These are phyloP conservation scores for Chymomyza fuscimana DNA, from an alignment of 2,888 invertebrate genomes.

Conservation along the genomic window DNA sequence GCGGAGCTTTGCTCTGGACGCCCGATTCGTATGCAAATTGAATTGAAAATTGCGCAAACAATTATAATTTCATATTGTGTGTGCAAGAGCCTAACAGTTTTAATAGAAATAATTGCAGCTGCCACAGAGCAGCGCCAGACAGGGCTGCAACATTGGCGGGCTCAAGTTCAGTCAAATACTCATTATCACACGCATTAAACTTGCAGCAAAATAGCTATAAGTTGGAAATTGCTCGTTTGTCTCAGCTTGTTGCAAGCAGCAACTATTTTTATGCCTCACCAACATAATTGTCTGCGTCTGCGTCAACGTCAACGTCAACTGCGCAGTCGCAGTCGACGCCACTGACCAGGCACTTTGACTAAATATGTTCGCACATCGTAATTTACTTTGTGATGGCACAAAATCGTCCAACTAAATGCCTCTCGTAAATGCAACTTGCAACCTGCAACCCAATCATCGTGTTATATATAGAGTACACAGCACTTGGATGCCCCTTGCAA, in stretches of 20 bases:
- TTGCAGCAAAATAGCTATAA: constrained; percentile 3
- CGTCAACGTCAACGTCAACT: neutral
- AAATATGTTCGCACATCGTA: constrained; percentile 66
- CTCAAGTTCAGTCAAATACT: constrained; percentile 38
- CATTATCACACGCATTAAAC: constrained; percentile 61
- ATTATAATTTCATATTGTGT: constrained; percentile 24
- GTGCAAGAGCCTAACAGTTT: constrained; percentile 38
- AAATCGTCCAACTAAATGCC: constrained; percentile 4
- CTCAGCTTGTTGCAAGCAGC: neutral
- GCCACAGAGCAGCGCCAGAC: neutral
- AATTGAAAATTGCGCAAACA: constrained; percentile 38
- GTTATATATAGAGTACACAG: neutral
- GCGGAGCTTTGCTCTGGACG: constrained; percentile 15
- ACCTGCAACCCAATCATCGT: neutral
- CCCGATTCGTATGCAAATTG: constrained; percentile 68
- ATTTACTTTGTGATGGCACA: constrained; percentile 43
- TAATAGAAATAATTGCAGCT: constrained; percentile 57
- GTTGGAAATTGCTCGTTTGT: neutral
- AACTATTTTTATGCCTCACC: constrained; percentile 2
- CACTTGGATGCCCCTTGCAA: neutral
- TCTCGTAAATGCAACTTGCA: neutral
- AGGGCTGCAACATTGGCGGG: neutral
- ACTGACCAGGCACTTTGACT: constrained; percentile 3
- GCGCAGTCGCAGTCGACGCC: neutral
- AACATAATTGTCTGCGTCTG: neutral